A percentile compares a stretch with the other conserved stretches of the same genome.
phyloP scores from a whole-genome alignment of 2,113 vertebrate genomes.

The Sylvietta virens region DNA sequence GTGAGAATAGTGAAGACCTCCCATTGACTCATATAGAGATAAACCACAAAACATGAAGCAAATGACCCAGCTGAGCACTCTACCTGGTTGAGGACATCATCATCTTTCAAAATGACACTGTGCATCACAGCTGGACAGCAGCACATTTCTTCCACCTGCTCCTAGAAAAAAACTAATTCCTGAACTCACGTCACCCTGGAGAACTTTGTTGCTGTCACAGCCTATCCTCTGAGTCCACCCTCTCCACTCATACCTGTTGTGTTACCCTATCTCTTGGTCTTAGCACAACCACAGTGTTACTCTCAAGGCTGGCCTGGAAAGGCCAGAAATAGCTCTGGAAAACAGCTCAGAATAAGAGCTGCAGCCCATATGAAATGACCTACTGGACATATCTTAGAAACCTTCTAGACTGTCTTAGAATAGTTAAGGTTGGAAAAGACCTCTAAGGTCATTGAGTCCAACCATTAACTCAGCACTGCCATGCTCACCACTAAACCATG shows the following conservation, averaged over 20 bases:
- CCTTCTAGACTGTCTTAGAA: not conserved
- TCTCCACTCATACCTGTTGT: not conserved
- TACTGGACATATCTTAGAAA: not conserved
- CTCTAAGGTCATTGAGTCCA: not conserved
- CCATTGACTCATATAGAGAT: not conserved
- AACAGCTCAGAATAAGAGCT: not conserved
- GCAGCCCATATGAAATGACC: not conserved
- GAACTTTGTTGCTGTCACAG: not conserved
- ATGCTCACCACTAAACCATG: not conserved
- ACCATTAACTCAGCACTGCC: not conserved
- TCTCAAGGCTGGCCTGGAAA: not conserved
- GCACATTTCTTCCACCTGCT: fast-evolving
- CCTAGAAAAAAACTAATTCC: not conserved
- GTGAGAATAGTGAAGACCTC: not conserved
- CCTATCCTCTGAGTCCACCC: not conserved
- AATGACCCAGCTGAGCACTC: not conserved
- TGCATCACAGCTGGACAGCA: not conserved
- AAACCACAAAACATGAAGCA: not conserved
- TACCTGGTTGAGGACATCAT: not conserved
- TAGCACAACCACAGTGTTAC: not conserved
- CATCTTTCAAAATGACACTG: not conserved
- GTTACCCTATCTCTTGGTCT: not conserved
- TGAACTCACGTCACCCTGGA: not conserved
- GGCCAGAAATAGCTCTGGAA: not conserved
- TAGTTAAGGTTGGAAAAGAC: not conserved